phyloP scores from a whole-genome alignment of 2,113 vertebrate genomes.

The Halcyon senegalensis region DNA sequence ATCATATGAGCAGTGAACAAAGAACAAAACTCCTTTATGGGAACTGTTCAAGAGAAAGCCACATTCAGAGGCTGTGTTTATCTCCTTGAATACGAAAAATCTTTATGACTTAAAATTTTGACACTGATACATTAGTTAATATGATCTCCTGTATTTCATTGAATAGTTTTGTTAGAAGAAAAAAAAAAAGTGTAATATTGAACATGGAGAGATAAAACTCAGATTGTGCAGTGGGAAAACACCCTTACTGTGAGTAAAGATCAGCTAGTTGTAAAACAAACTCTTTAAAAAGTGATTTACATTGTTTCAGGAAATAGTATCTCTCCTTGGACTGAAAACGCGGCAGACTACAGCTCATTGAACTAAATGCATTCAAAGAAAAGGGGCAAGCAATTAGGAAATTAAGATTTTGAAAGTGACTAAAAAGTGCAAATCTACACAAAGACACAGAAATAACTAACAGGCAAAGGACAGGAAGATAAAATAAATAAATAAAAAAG shows the following conservation, averaged over 20 bases:
- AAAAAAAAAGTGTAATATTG: neutral
- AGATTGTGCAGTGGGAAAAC: neutral
- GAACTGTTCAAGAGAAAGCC: neutral
- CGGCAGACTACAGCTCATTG: neutral
- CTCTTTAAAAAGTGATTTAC: neutral
- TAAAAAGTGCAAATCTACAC: neutral
- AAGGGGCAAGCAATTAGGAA: neutral
- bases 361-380: neutral
- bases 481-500: neutral
- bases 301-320: neutral
- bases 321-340: neutral
- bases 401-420: neutral
- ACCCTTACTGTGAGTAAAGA: neutral
- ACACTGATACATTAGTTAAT: neutral
- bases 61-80: neutral
- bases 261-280: neutral
- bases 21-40: neutral
- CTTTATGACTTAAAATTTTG: neutral
- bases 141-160: neutral
- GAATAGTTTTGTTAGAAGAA: neutral
- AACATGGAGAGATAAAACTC: neutral
- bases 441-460: neutral
- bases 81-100: neutral
- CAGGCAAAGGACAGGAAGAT: neutral
- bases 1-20: neutral